Base-by-base conservation (phyloP, 2,797 vertebrate species). In the Xiphophorus birchmanni region DNA sequence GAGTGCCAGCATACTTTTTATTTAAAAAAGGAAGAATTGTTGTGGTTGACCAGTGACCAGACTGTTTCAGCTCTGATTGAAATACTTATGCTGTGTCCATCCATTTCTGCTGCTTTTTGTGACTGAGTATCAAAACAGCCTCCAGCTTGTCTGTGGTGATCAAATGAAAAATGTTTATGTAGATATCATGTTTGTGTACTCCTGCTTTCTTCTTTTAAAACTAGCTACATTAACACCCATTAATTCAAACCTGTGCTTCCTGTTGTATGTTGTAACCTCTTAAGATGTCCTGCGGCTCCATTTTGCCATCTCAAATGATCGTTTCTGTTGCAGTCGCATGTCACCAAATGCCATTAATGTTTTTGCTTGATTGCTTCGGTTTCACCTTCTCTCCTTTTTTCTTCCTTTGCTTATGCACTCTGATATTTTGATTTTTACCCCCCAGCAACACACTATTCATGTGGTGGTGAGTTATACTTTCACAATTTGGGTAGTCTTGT, bases 361-460 rank as follows among this genome's bases (percentile, higher is more conserved):
- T 93, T 54, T 88, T 93, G 90, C 92, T 92, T 73, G 86, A 87
- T 87, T 67, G 83, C 90, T 92, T 91, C 88, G 84, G 82, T 94
- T 94, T 95, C 94, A 95, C 93, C 89, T 94, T 89, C 96, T 97
- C 95, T 97, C 95, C 96, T 44, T 94, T 94, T 95, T 97, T 95
- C 83, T 97, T 95, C 94, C 96, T 97, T 97, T 95, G 96, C 97
- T 97, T 96, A 95, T 96, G 96, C 96, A 96, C 96, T 96, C 96
- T 97, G 97, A 97, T 96, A 96, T 97, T 98, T 97, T 94, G 96
- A 95, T 96, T 96, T 96, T 95, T 95, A 91, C 79, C 85, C 84
- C 92, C 90, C 96, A 99, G 98, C 98, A 99, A 98, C 98, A 99
- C 95, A 99, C 98, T 96, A 99, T 99, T 97, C 98, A 99, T 93